Evolutionary conservation across 1,140 invertebrate species (phyloP).

Genomic region (Chrysopa pallens): DNA sequence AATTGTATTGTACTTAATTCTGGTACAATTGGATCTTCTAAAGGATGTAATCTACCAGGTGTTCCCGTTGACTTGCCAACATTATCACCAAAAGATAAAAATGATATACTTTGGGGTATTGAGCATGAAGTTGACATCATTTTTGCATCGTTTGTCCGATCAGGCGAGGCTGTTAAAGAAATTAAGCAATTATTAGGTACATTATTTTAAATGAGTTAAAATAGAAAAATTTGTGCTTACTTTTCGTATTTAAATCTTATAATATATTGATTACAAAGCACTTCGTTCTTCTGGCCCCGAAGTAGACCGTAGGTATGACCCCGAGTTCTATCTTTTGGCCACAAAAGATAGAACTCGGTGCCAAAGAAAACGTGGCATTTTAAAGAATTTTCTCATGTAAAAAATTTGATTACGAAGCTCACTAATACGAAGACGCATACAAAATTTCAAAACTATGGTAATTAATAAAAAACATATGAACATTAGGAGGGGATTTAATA

Average conservation of each 20-base stretch:
- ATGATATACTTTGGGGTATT: slow-evolving; percentile 7
- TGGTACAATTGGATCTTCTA: slow-evolving; percentile 6
- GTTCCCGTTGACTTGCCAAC: slow-evolving; percentile 6
- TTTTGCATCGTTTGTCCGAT: slow-evolving; percentile 7
- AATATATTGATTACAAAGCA: neutral
- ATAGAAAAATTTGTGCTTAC: too few species aligned
- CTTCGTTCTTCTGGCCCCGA: too few species aligned
- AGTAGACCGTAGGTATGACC: too few species aligned
- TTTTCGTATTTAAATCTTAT: neutral
- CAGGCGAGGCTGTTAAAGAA: neutral
- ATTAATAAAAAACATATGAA: too few species aligned
- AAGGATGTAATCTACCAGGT: slow-evolving; percentile 6
- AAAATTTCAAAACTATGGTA: too few species aligned
- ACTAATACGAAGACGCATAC: too few species aligned
- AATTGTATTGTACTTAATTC: slow-evolving; percentile 7
- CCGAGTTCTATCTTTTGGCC: too few species aligned
- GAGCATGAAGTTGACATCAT: slow-evolving; percentile 10
- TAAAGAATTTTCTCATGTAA: too few species aligned
- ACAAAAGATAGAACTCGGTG: too few species aligned
- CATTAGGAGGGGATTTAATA: too few species aligned
- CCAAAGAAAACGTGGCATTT: too few species aligned
- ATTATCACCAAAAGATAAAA: slow-evolving; percentile 7
- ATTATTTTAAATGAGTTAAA: neutral
- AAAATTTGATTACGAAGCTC: too few species aligned
- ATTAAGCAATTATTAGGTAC: neutral